Evolutionary conservation across 2,113 vertebrate species (phyloP).

Genomic region (Orcinus orca): DNA sequence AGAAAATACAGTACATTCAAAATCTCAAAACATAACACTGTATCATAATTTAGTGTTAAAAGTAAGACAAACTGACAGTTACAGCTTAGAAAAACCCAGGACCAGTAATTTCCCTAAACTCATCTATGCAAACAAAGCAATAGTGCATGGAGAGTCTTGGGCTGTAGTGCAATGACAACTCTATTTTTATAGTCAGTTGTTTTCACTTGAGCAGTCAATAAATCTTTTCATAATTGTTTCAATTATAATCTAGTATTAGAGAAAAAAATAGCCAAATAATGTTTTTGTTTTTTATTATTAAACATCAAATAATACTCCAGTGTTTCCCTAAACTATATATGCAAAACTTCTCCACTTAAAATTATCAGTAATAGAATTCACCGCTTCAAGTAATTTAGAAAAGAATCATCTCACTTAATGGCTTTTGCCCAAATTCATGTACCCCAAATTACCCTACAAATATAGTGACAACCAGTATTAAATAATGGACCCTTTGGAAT

Average conservation of each 20-base stretch:
- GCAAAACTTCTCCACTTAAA: neutral
- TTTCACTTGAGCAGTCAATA: neutral
- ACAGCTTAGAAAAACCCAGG: neutral
- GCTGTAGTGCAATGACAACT: accelerated
- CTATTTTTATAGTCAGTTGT: neutral
- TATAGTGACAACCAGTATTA: neutral
- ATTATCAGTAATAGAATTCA: neutral
- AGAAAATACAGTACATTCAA: neutral
- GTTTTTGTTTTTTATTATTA: neutral
- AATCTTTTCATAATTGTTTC: neutral
- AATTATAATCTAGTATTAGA: neutral
- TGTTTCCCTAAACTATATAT: neutral
- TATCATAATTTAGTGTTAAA: neutral
- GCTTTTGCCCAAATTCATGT: neutral
- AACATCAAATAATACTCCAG: neutral
- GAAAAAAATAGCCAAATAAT: neutral
- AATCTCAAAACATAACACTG: neutral
- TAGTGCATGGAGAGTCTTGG: accelerated
- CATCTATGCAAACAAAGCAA: neutral
- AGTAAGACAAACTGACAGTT: neutral
- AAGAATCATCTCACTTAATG: neutral
- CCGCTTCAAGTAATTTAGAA: neutral
- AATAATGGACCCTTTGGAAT: neutral
- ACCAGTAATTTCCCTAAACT: neutral
- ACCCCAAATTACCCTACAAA: neutral